Conservation (phyloP, 2,113 vertebrate genomes). For the Malurus alboscapulatus region DNA sequence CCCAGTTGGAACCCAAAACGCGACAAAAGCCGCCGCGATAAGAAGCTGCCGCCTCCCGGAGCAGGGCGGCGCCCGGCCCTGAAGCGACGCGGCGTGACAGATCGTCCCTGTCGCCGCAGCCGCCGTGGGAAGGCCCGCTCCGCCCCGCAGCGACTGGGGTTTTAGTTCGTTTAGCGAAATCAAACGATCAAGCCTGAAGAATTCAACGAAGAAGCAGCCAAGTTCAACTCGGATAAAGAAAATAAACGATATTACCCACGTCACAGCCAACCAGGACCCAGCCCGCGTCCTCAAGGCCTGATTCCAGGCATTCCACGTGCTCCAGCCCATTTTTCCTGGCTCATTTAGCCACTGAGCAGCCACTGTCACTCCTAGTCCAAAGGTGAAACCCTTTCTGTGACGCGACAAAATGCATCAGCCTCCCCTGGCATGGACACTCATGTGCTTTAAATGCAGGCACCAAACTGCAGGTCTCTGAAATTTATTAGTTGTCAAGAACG, state of each 20-base stretch:
- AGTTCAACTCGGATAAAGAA: too few species aligned
- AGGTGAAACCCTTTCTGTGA: not conserved
- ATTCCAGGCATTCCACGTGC: not conserved
- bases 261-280: not conserved
- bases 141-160: accelerated
- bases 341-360: not conserved
- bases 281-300: accelerated
- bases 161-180: accelerated
- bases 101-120: accelerated
- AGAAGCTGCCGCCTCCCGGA: too few species aligned
- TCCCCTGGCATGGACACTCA: accelerated
- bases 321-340: not conserved
- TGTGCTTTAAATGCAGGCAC: not conserved
- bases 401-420: accelerated
- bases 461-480: not conserved
- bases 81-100: accelerated
- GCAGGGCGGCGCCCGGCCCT: accelerated
- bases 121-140: accelerated
- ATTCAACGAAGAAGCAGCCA: accelerated
- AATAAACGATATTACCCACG: accelerated
- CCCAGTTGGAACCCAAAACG: not conserved
- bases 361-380: accelerated
- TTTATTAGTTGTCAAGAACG: not conserved
- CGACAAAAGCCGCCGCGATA: accelerated
- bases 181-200: not conserved